Conservation (phyloP, 35 echinoderm and acorn worm genomes). For the Apostichopus californicus region DNA sequence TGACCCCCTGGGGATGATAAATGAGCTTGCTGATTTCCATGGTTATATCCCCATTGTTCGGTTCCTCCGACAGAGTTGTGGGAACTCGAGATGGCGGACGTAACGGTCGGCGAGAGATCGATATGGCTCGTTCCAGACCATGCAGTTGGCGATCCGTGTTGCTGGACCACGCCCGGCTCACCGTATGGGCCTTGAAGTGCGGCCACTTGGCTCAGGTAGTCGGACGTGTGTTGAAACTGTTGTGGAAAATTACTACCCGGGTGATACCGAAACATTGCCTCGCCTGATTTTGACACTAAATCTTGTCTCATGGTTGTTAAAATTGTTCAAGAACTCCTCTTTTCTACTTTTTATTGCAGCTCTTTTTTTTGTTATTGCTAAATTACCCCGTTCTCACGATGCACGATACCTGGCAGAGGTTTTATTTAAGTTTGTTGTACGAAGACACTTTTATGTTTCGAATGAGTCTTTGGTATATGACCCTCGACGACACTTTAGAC, state of each 20-base stretch:
- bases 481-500: neutral
- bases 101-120: neutral
- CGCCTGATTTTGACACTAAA: conserved; percentile 26
- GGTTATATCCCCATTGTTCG: conserved; percentile 34
- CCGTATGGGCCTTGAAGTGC: conserved; percentile 25
- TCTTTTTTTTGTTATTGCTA: neutral
- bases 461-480: conserved; percentile 16
- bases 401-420: neutral
- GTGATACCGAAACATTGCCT: conserved; percentile 36
- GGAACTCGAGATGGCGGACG: neutral
- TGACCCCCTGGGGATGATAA: neutral
- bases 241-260: conserved; percentile 16
- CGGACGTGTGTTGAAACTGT: conserved; percentile 13
- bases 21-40: conserved; percentile 19
- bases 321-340: neutral
- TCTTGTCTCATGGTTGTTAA: conserved; percentile 43
- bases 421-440: neutral
- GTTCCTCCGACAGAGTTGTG: neutral
- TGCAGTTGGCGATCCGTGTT: conserved; percentile 25
- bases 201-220: conserved; percentile 30
- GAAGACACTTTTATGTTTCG: neutral
- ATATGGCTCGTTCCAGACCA: conserved; percentile 13
- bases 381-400: neutral
- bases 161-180: conserved; percentile 18
- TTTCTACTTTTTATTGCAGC: too few species aligned